Evolutionary conservation across 2,888 invertebrate species (phyloP), one percentile per base, ranked within the genome.

Genomic region (Subacronicta megacephala): DNA sequence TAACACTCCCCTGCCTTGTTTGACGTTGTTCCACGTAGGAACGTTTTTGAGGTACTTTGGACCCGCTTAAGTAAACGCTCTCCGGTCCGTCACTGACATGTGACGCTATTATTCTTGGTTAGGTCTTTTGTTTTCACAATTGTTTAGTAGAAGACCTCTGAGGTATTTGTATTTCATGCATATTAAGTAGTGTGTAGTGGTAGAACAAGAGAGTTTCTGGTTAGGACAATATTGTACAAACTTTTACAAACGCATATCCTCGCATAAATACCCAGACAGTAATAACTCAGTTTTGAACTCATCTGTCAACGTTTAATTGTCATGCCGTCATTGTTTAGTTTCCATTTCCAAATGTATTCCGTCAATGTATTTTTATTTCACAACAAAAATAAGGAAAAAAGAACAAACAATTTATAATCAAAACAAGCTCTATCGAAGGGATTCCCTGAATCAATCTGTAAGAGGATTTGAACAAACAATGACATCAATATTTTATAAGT

Each of bases 1-100:
- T 37, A 69, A 63, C 56, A 57, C 64, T 69, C 65, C 79, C 80
- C 78, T 55, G 55, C 60, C 47, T 18, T 72, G 76, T 77, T 71
- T 75, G 68, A 71, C 70, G 67, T 57, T 61, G 66, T 73, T 69
- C 47, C 55, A 56, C 40, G 35, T 43, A 63, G 52, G 62, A 54
- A 58, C 64, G 52, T 53, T 72, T 69, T 64, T 67, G 71, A 75
- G 74, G 75, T 72, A 67, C 56, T 67, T 56, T 62, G 54, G 66
- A 43, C 36, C 49, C 52, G 64, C 63, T 61, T 72, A 60, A 50
- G 71, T 75, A 69, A 69, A 72, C 69, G 55, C 51, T 16, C 33
- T 41, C 45, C 51, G 53, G 65, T 60, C 58, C 61, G 72, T 69
- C 65, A 65, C 57, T 40, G 57, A 54, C 51, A 53, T 53, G 62